Conservation (phyloP, 1,140 invertebrate species). For the Aphidius ervi region DNA sequence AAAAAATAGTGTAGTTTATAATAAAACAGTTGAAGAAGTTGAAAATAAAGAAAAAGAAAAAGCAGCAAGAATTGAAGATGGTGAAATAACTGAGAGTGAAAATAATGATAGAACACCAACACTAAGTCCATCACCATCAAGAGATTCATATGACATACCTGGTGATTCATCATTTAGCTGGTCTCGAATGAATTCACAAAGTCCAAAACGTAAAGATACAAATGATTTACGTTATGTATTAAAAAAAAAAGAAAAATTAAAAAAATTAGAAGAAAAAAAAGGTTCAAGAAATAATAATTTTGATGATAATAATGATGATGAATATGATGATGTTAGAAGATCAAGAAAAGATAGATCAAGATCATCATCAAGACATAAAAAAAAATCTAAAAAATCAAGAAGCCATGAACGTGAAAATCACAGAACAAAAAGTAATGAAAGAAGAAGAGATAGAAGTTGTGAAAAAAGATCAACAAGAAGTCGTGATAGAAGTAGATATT, state of each 20-base stretch:
- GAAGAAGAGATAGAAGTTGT: conserved; percentile 41
- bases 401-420: conserved; percentile 36
- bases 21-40: conserved; percentile 62
- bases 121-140: conserved; percentile 41
- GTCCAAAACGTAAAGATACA: conserved; percentile 32
- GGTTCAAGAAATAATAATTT: conserved; percentile 43
- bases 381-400: conserved; percentile 28
- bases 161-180: neutral
- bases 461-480: conserved; percentile 26
- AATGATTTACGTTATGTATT: conserved; percentile 50
- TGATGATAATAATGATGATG: conserved; percentile 31
- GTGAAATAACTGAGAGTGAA: conserved; percentile 59
- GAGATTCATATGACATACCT: conserved; percentile 18
- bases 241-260: conserved; percentile 52
- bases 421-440: conserved; percentile 38
- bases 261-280: conserved; percentile 43
- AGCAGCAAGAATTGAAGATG: conserved; percentile 61
- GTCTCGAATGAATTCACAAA: neutral
- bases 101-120: conserved; percentile 52
- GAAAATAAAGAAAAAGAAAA: conserved; percentile 63
- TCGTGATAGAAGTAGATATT: conserved; percentile 24
- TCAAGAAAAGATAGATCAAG: conserved; percentile 34
- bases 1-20: conserved; percentile 64
- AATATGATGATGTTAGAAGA: conserved; percentile 34
- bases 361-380: conserved; percentile 24